These are phyloP conservation scores for Silvanus unidentatus DNA, from an alignment of 2,888 invertebrate species.

Conservation along the genomic window DNA sequence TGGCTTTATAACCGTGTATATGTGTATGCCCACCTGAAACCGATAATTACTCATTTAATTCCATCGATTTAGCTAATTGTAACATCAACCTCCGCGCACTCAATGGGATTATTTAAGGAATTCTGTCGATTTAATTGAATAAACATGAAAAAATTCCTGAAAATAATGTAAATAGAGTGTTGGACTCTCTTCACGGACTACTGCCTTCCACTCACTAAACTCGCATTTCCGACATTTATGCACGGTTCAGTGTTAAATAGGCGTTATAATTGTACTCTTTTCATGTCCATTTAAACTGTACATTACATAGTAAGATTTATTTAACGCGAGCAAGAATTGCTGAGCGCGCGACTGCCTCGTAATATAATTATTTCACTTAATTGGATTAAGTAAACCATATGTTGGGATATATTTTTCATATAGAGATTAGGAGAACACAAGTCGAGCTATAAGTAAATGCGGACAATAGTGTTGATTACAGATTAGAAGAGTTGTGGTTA, in stretches of 20 bases:
- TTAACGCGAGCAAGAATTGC: constrained; percentile 20
- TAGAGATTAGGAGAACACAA: too few relatives aligned
- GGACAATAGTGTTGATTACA: too few relatives aligned
- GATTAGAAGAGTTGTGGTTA: too few relatives aligned
- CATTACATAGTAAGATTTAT: constrained; percentile 28
- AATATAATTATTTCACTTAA: constrained; percentile 25
- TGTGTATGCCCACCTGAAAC: too few relatives aligned
- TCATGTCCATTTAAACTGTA: constrained; percentile 35
- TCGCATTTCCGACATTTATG: constrained; percentile 38
- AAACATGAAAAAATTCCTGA: constrained; percentile 39
- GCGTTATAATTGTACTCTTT: constrained; percentile 37
- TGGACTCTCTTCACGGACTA: constrained; percentile 40
- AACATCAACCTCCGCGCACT: too few relatives aligned
- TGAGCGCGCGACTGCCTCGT: constrained; percentile 5
- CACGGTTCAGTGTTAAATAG: constrained; percentile 29
- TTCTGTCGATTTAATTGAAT: constrained; percentile 11
- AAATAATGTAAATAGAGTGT: constrained; percentile 43
- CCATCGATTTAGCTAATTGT: too few relatives aligned
- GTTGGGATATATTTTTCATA: too few relatives aligned
- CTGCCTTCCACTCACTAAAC: constrained; percentile 35
- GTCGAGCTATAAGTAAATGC: too few relatives aligned
- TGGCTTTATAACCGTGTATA: too few relatives aligned
- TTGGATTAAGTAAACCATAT: constrained; percentile 14
- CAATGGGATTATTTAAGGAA: too few relatives aligned
- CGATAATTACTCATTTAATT: too few relatives aligned